These are phyloP conservation scores for Hyles vespertilio DNA, from an alignment of 1,140 invertebrate species.

Conservation along the genomic window DNA sequence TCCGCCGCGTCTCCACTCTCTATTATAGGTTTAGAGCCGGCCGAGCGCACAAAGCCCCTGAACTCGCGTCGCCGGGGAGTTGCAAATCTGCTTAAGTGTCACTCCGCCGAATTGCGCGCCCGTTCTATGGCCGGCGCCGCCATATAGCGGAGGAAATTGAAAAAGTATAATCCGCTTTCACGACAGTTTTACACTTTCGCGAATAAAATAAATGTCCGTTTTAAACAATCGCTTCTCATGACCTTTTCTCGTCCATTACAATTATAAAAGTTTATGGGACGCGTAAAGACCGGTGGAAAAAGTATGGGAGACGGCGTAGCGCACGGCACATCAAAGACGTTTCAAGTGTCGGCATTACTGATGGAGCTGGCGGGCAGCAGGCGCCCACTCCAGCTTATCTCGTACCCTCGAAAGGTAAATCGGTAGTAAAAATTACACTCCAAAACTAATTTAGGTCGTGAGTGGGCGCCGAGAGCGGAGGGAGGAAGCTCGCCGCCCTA, in stretches of 20 bases:
- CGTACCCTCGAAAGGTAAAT: conserved; percentile 61
- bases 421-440: conserved; percentile 68
- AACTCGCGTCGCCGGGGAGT: conserved; percentile 30
- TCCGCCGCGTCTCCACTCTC: conserved; percentile 36
- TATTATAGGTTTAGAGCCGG: conserved; percentile 55
- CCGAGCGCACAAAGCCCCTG: conserved; percentile 42
- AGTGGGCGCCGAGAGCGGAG: conserved; percentile 37
- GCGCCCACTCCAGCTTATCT: conserved; percentile 60
- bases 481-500: conserved; percentile 30
- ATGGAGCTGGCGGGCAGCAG: conserved; percentile 24
- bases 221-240: conserved; percentile 41
- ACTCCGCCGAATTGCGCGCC: conserved; percentile 43
- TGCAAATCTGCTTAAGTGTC: conserved; percentile 55
- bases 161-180: conserved; percentile 53
- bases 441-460: conserved; percentile 44
- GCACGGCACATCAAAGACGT: conserved; percentile 49
- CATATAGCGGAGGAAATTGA: conserved; percentile 39
- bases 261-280: conserved; percentile 47
- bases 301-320: conserved; percentile 24
- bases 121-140: conserved; percentile 19
- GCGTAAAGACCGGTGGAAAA: conserved; percentile 25
- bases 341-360: conserved; percentile 46
- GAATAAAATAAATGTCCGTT: conserved; percentile 33
- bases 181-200: conserved; percentile 48
- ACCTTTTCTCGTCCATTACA: conserved; percentile 35